phyloP scores from a whole-genome alignment of 2,888 invertebrate genomes.

The Dermolepida albohirtum region DNA sequence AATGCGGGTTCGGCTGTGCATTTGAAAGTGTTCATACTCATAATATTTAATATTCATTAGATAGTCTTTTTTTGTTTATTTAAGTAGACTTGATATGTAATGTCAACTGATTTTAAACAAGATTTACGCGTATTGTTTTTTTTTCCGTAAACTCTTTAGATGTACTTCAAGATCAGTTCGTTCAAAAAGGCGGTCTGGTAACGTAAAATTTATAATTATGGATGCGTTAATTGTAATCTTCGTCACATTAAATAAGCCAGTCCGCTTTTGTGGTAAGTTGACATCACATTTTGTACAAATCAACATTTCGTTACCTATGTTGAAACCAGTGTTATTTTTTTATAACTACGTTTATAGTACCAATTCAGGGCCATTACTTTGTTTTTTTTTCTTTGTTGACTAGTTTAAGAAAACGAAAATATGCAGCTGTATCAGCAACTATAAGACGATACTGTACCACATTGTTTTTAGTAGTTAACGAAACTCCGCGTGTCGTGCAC shows the following conservation, averaged over 20 bases:
- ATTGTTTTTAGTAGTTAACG: neutral
- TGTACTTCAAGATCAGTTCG: too few relatives aligned
- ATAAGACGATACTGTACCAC: constrained; percentile 7
- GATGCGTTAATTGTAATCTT: too few relatives aligned
- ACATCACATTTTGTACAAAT: constrained; percentile 51
- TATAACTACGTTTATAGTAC: constrained; percentile 17
- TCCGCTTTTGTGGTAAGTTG: constrained; percentile 43
- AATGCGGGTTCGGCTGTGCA: constrained; percentile 63
- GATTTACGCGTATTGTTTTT: too few relatives aligned
- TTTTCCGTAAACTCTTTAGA: too few relatives aligned
- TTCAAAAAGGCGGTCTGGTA: neutral
- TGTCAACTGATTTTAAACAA: constrained; percentile 45
- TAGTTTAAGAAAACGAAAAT: constrained; percentile 40
- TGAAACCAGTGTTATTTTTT: constrained; percentile 48
- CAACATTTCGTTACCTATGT: constrained; percentile 52
- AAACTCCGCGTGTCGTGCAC: constrained; percentile 17
- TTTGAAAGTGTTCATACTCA: constrained; percentile 63
- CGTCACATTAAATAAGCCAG: neutral
- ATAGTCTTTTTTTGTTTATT: constrained; percentile 43
- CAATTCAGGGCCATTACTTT: constrained; percentile 40
- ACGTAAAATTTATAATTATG: neutral
- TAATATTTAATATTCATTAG: constrained; percentile 51
- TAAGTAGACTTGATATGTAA: constrained; percentile 53
- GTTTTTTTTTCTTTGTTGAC: constrained; percentile 41
- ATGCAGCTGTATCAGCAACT: constrained; percentile 31